A percentile compares a stretch with the other conserved stretches of the same genome.
Conservation (phyloP, 2,797 vertebrate genomes). For the Lepidocolaptes lacrymiger region DNA sequence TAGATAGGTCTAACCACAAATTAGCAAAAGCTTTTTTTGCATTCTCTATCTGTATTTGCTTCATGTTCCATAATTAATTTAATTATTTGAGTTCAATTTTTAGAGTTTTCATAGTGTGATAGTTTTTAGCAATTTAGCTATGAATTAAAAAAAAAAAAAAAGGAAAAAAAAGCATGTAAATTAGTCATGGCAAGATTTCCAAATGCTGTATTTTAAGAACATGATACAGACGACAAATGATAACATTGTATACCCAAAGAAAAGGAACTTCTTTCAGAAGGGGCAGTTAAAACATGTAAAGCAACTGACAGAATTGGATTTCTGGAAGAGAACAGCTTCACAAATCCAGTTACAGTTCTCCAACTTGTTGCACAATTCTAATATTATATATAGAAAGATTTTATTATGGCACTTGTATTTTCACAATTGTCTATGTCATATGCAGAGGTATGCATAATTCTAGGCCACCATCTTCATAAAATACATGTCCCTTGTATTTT, state of each 20-base stretch:
- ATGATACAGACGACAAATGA: background rate
- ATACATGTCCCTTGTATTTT: background rate
- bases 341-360: background rate
- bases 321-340: background rate
- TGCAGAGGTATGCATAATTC: background rate
- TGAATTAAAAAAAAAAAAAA: background rate
- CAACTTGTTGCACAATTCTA: background rate
- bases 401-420: background rate
- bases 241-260: background rate
- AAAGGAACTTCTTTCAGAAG: background rate
- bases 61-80: constrained; percentile 53
- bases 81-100: constrained; percentile 52
- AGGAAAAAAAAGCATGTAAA: background rate
- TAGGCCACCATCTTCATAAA: background rate
- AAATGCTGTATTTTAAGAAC: background rate
- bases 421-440: background rate
- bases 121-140: constrained; percentile 45
- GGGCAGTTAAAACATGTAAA: background rate
- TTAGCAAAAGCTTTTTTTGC: constrained; percentile 54
- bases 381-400: background rate
- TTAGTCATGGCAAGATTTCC: background rate
- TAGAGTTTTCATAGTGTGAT: constrained; percentile 14
- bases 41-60: constrained; percentile 49
- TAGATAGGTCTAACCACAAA: constrained; percentile 65
- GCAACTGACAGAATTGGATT: background rate